phyloP scores from a whole-genome alignment of 1,140 invertebrate genomes.

The Brachionus angularis region DNA sequence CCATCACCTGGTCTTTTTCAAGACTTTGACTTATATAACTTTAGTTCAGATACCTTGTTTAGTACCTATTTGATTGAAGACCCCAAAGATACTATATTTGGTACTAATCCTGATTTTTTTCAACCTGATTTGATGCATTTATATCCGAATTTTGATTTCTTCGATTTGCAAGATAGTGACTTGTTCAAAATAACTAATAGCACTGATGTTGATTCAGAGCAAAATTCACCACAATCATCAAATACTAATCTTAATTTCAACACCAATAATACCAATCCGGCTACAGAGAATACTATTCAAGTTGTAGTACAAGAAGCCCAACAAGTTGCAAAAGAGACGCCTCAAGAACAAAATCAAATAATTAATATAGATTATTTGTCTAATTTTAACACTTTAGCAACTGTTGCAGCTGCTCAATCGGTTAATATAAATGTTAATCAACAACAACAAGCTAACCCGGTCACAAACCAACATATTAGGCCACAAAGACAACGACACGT shows the following conservation, averaged over 20 bases:
- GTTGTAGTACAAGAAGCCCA: background rate
- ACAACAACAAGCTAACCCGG: background rate
- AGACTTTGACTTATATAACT: conserved; percentile 67
- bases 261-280: conserved; percentile 45
- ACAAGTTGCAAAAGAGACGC: background rate
- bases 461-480: conserved; percentile 6
- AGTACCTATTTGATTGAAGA: conserved; percentile 51
- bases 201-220: conserved; percentile 6
- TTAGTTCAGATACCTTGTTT: conserved; percentile 71
- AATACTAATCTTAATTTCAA: conserved; percentile 47
- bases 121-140: conserved; percentile 92
- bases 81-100: conserved; percentile 50
- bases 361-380: conserved; percentile 15
- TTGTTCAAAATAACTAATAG: conserved; percentile 17
- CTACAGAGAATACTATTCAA: background rate
- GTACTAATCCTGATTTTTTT: conserved; percentile 84
- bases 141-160: conserved; percentile 92
- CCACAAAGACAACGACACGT: conserved; percentile 23
- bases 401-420: conserved; percentile 36
- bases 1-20: conserved; percentile 49
- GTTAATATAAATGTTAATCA: background rate
- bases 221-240: conserved; percentile 46
- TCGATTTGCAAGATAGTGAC: conserved; percentile 54
- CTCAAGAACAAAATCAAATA: background rate
- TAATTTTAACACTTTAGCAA: conserved; percentile 38